phyloP scores from a whole-genome alignment of 2,797 vertebrate species.

The Selene dorsalis region DNA sequence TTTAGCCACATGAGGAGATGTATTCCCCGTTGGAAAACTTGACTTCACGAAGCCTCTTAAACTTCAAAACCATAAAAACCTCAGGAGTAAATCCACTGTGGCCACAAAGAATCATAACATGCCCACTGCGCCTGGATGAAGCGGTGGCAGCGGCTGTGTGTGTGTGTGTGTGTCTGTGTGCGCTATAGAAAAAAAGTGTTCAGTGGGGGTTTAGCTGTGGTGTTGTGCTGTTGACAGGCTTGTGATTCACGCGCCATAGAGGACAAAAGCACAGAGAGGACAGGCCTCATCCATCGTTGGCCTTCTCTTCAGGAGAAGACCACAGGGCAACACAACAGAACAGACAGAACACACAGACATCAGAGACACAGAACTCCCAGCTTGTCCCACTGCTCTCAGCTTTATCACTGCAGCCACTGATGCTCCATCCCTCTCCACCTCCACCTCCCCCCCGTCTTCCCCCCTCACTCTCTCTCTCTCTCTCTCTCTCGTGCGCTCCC shows the following conservation, averaged over 20 bases:
- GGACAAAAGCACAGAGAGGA: conserved; percentile 74
- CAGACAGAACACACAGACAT: conserved; percentile 75
- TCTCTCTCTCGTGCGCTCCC: conserved; percentile 20
- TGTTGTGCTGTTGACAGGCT: conserved; percentile 70
- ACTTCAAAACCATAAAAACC: conserved; percentile 63
- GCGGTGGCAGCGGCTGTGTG: conserved; percentile 14
- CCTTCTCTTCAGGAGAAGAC: conserved; percentile 68
- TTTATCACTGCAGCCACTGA: conserved; percentile 73
- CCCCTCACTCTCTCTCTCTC: background rate
- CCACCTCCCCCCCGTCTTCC: conserved; percentile 26
- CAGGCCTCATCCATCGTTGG: conserved; percentile 76
- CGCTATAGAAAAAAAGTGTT: conserved; percentile 20
- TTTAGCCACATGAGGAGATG: conserved; percentile 60
- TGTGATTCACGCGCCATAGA: conserved; percentile 67
- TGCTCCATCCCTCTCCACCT: conserved; percentile 55
- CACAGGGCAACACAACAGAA: conserved; percentile 69
- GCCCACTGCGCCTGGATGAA: conserved; percentile 45
- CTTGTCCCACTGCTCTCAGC: conserved; percentile 69
- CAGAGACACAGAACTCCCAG: conserved; percentile 76
- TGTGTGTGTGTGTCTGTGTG: conserved; percentile 18
- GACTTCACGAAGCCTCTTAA: conserved; percentile 64
- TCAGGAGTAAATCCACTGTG: conserved; percentile 54
- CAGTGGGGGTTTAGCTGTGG: conserved; percentile 39
- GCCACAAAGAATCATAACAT: conserved; percentile 54
- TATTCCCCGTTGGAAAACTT: conserved; percentile 59